Evolutionary conservation across 1,140 invertebrate genomes (phyloP).

Genomic region (Diorhabda elongata): DNA sequence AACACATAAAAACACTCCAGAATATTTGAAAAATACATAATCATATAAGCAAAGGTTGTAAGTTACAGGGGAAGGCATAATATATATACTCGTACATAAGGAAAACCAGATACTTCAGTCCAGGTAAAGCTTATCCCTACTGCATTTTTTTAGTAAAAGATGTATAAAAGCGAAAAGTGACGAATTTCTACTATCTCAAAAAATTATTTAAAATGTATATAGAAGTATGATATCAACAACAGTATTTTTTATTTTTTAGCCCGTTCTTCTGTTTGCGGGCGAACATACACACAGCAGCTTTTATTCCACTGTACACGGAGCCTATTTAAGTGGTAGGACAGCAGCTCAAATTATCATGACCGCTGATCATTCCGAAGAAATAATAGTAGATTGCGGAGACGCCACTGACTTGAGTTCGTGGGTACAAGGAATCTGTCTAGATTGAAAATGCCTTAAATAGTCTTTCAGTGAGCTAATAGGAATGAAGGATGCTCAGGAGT

Average conservation of each 20-base stretch:
- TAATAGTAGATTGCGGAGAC: slow-evolving; percentile 60
- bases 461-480: not conserved
- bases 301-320: slow-evolving; percentile 93
- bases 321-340: slow-evolving; percentile 82
- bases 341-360: slow-evolving; percentile 71
- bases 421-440: slow-evolving; percentile 75
- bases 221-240: too few species aligned
- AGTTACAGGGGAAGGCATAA: too few species aligned
- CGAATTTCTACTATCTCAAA: too few species aligned
- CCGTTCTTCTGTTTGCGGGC: slow-evolving; percentile 82
- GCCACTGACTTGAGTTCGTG: slow-evolving; percentile 77
- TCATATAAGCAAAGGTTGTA: too few species aligned
- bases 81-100: too few species aligned
- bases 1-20: too few species aligned
- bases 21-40: too few species aligned
- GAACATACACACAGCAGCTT: slow-evolving; percentile 92
- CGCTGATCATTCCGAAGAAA: slow-evolving; percentile 56
- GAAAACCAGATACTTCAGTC: too few species aligned
- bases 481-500: not conserved
- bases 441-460: slow-evolving; percentile 39
- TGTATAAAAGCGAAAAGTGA: too few species aligned
- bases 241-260: slow-evolving; percentile 52
- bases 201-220: too few species aligned
- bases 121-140: too few species aligned
- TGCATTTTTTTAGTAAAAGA: too few species aligned